phyloP scores from a whole-genome alignment of 1,140 invertebrate species.

The Apis florea region DNA sequence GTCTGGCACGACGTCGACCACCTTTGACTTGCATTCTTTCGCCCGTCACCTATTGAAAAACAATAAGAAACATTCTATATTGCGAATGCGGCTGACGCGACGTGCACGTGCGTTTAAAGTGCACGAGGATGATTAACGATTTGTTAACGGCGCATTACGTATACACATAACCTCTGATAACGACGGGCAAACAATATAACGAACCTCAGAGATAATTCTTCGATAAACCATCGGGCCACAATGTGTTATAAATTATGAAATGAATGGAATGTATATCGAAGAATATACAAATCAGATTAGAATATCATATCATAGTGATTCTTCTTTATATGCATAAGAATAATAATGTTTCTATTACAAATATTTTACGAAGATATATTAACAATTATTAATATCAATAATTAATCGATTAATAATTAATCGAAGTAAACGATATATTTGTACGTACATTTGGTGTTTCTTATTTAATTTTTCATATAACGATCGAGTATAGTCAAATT shows the following conservation, averaged over 20 bases:
- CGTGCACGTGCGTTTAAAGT: slow-evolving; percentile 32
- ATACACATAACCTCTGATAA: slow-evolving; percentile 11
- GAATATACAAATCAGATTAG: background rate
- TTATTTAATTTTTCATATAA: too few species aligned
- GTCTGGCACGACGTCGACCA: background rate
- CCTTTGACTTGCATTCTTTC: background rate
- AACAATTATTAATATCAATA: too few species aligned
- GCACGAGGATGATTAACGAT: slow-evolving; percentile 36
- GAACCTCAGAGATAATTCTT: slow-evolving; percentile 25
- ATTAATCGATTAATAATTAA: too few species aligned
- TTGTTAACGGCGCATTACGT: slow-evolving; percentile 10
- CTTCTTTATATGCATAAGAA: too few species aligned
- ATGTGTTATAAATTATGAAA: slow-evolving; percentile 12
- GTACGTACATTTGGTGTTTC: too few species aligned
- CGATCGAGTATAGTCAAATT: too few species aligned
- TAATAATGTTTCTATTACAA: too few species aligned
- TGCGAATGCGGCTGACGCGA: background rate
- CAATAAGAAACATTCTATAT: slow-evolving; percentile 31
- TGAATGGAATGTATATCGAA: background rate
- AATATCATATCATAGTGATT: background rate
- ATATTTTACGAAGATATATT: too few species aligned
- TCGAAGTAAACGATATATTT: too few species aligned
- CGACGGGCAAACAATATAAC: slow-evolving; percentile 23
- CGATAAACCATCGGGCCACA: background rate
- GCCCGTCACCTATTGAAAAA: slow-evolving; percentile 11